These are phyloP conservation scores for Bhutanitis thaidina DNA, from an alignment of 2,888 invertebrate species.

Conservation along the genomic window DNA sequence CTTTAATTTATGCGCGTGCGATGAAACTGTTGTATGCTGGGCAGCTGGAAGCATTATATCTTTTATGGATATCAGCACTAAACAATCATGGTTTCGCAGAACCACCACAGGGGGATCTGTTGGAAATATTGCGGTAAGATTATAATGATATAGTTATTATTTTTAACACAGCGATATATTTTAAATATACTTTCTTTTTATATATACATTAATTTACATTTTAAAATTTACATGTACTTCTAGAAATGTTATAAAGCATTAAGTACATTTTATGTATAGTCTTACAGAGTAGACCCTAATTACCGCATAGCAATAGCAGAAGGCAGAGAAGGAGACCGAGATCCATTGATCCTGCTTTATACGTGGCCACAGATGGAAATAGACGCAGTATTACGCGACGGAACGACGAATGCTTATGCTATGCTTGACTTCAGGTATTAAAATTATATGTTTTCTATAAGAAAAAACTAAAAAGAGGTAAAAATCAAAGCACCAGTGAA, in stretches of 20 bases:
- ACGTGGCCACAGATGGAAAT: slow-evolving; percentile 90
- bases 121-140: slow-evolving; percentile 85
- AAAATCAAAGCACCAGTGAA: too few species aligned
- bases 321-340: slow-evolving; percentile 62
- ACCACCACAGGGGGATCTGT: slow-evolving; percentile 89
- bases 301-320: slow-evolving; percentile 92
- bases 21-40: slow-evolving; percentile 87
- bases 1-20: slow-evolving; percentile 89
- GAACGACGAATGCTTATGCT: slow-evolving; percentile 86
- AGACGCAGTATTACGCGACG: slow-evolving; percentile 85
- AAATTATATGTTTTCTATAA: too few species aligned
- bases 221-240: too few species aligned
- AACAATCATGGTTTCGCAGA: slow-evolving; percentile 84
- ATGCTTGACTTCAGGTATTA: slow-evolving; percentile 85
- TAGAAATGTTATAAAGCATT: too few species aligned
- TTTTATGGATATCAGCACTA: slow-evolving; percentile 85
- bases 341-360: slow-evolving; percentile 90
- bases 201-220: too few species aligned
- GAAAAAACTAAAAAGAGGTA: too few species aligned
- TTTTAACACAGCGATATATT: too few species aligned
- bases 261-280: too few species aligned
- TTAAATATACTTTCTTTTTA: too few species aligned
- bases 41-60: slow-evolving; percentile 90
- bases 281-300: slow-evolving; percentile 58
- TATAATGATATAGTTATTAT: not conserved